A percentile compares a stretch with the other conserved stretches of the same genome.
These are phyloP conservation scores for Fissipunctia ypsillon DNA, from an alignment of 2,888 invertebrate species.

Conservation along the genomic window DNA sequence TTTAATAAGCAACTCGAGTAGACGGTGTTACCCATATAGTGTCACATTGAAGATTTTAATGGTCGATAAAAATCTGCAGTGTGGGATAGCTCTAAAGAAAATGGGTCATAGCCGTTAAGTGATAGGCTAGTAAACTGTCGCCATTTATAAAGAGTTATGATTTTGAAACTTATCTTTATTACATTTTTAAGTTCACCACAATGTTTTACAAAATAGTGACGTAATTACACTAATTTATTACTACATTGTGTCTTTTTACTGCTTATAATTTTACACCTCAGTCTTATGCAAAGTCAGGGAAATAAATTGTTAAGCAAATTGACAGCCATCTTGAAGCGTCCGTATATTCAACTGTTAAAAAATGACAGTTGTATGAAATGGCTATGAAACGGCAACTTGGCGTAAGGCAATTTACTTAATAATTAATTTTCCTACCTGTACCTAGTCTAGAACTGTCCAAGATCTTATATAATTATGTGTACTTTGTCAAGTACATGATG, in stretches of 20 bases:
- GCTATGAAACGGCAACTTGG: not conserved
- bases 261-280: not conserved
- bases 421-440: too few species aligned
- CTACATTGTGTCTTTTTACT: not conserved
- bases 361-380: not conserved
- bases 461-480: not conserved
- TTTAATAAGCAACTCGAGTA: conserved; percentile 45
- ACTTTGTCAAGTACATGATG: not conserved
- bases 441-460: not conserved
- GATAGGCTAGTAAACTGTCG: conserved; percentile 36
- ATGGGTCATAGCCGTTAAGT: conserved; percentile 49
- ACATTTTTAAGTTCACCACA: conserved; percentile 18
- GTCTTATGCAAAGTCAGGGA: not conserved
- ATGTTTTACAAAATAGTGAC: not conserved
- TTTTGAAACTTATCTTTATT: conserved; percentile 45
- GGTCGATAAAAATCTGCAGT: conserved; percentile 57
- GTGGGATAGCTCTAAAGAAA: conserved; percentile 39
- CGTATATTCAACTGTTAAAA: not conserved
- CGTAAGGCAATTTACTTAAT: not conserved
- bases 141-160: conserved; percentile 49
- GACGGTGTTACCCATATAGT: conserved; percentile 8
- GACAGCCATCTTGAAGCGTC: too few species aligned
- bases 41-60: conserved; percentile 51
- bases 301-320: not conserved
- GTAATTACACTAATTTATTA: not conserved